These are phyloP conservation scores for Echinops telfairi DNA, from an alignment of 2,113 vertebrate genomes.

Conservation along the genomic window DNA sequence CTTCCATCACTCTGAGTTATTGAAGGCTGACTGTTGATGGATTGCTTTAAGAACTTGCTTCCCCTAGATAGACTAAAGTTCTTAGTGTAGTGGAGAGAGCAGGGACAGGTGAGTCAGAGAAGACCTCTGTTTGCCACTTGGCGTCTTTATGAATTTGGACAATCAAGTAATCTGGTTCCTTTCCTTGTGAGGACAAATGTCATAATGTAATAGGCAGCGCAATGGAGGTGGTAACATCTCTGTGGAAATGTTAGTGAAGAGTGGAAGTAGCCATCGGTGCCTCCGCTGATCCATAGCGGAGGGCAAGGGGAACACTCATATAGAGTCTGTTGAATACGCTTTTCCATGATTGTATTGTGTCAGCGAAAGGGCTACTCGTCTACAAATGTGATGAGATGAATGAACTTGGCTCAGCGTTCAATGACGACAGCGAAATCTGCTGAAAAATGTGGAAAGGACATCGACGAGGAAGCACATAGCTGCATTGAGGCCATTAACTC, in stretches of 20 bases:
- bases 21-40: not conserved
- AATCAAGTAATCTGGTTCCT: not conserved
- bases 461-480: conserved; percentile 69
- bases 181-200: not conserved
- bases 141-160: not conserved
- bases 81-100: not conserved
- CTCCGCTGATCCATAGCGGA: not conserved
- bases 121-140: not conserved
- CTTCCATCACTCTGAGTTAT: not conserved
- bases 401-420: conserved; percentile 74
- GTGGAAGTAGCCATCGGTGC: conserved; percentile 1
- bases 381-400: conserved; percentile 79
- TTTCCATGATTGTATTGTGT: conserved; percentile 77
- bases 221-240: not conserved
- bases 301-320: not conserved
- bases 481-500: conserved; percentile 68
- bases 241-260: conserved; percentile 38
- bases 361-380: conserved; percentile 72
- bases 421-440: conserved; percentile 77
- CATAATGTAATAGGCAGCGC: not conserved
- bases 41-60: not conserved
- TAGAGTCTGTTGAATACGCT: conserved; percentile 21
- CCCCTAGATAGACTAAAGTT: not conserved
- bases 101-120: not conserved
- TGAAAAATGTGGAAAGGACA: conserved; percentile 75